phyloP scores from a whole-genome alignment of 2,888 invertebrate species.

The Archips xylosteana region DNA sequence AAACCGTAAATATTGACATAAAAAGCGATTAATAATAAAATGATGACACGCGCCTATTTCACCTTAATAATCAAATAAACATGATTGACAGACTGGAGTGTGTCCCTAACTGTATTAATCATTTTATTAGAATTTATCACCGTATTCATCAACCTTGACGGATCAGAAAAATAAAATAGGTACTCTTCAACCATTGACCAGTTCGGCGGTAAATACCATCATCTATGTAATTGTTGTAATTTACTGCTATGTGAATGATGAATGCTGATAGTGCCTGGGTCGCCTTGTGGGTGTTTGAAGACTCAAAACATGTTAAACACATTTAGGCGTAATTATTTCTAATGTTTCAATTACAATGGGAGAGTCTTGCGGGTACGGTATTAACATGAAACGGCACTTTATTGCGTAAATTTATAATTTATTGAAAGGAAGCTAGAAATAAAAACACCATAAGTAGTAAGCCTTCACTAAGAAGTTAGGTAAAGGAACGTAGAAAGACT shows the following conservation, averaged over 20 bases:
- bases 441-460: no score
- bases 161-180: slow-evolving; percentile 7
- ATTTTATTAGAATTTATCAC: slow-evolving; percentile 34
- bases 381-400: neutral
- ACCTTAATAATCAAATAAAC: slow-evolving; percentile 11
- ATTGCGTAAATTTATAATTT: neutral
- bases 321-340: neutral
- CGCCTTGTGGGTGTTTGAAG: neutral
- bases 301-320: neutral
- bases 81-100: slow-evolving; percentile 18
- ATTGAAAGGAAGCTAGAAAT: neutral
- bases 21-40: slow-evolving; percentile 30
- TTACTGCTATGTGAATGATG: slow-evolving; percentile 10
- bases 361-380: neutral
- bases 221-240: slow-evolving; percentile 26
- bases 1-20: slow-evolving; percentile 39
- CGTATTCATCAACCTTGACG: neutral
- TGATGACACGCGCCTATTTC: slow-evolving; percentile 25
- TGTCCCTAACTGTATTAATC: slow-evolving; percentile 38
- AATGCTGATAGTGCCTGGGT: neutral
- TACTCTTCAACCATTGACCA: slow-evolving; percentile 12
- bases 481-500: neutral
- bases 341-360: neutral
- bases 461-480: neutral
- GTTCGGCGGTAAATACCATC: slow-evolving; percentile 15